Evolutionary conservation across 2,797 vertebrate species (phyloP), one percentile per base, ranked within the genome.

Genomic region (Gallirallus australis): DNA sequence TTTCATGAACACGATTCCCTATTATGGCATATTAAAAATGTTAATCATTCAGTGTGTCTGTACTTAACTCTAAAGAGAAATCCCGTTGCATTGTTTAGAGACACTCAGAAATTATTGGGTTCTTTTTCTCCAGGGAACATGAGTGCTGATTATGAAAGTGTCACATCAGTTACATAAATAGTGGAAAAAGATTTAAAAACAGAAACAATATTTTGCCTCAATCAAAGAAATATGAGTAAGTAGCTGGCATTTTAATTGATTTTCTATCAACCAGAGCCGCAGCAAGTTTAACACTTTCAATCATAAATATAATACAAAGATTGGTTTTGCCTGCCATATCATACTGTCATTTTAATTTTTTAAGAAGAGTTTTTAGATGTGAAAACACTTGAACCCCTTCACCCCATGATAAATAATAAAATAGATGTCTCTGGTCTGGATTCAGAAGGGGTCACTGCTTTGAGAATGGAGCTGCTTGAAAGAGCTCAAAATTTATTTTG

Each of bases 41-140:
- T 63, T 89, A 50, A 53, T 82, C 48, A 60, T 66, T 79, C 71
- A 65, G 9, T 18, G 3, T 61, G 28, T 57, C 71, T 90, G 59
- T 76, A 71, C 78, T 93, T 94, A 94, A 91, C 59, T 85, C 81
- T 72, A 87, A 96, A 87, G 85, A 96, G 72, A 95, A 95, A 94
- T 50, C 42, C 39, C 64, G 19, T 33, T 82, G 15, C 39, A 40
- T 45, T 92, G 57, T 95, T 90, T 93, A 90, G 69, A 81, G 25
- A 75, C 25, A 40, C 23, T 45, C 70, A 65, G 30, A 88, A 82
- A 85, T 50, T 63, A 17, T 31, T 64, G 24, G 47, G 47, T 23
- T 4, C n/a, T 19, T 61, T 87, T 93, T 82, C 72, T 89, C 37
- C 56, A 15, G 77, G 83, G 82, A 86, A 75, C 31, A 7, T 15